Percentiles rank a stretch among this genome's conserved stretches.
These are phyloP conservation scores for Nasonovia ribisnigri DNA, from an alignment of 2,888 invertebrate genomes.

Conservation along the genomic window DNA sequence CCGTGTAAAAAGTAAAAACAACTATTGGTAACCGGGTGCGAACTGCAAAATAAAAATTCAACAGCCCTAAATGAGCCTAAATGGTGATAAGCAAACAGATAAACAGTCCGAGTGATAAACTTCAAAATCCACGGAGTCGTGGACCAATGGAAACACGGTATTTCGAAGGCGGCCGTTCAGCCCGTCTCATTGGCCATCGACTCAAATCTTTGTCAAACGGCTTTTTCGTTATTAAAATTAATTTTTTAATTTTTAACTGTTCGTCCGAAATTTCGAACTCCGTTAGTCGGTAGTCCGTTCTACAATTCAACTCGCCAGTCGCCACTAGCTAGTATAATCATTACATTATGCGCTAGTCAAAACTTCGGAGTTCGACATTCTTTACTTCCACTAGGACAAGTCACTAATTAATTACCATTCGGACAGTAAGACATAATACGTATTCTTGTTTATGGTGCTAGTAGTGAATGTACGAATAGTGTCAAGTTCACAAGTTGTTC, in stretches of 20 bases:
- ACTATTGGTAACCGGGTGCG: neutral
- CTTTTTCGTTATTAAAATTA: neutral
- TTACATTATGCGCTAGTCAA: too few species aligned
- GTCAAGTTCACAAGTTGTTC: neutral
- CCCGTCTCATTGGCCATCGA: neutral
- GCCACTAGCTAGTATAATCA: too few species aligned
- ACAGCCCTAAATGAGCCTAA: constrained; percentile 5
- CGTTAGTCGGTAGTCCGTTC: too few species aligned
- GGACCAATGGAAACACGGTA: neutral
- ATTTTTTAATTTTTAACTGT: neutral
- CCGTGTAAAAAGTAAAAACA: constrained; percentile 8
- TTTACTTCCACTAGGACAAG: neutral
- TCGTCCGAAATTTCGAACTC: too few species aligned
- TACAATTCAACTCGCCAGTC: too few species aligned
- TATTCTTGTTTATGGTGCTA: neutral
- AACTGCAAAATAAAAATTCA: constrained; percentile 6
- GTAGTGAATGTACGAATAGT: neutral
- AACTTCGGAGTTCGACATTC: too few species aligned
- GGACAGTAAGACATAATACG: too few species aligned
- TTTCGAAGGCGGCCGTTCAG: neutral
- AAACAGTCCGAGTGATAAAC: constrained; percentile 8
- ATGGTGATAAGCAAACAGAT: neutral
- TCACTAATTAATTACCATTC: too few species aligned
- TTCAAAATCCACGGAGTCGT: neutral
- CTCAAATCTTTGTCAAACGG: neutral